Percentiles rank a stretch among this genome's conserved stretches.
phyloP scores from a whole-genome alignment of 92 coral and sea anemone genomes.

The Paragorgia papillata region DNA sequence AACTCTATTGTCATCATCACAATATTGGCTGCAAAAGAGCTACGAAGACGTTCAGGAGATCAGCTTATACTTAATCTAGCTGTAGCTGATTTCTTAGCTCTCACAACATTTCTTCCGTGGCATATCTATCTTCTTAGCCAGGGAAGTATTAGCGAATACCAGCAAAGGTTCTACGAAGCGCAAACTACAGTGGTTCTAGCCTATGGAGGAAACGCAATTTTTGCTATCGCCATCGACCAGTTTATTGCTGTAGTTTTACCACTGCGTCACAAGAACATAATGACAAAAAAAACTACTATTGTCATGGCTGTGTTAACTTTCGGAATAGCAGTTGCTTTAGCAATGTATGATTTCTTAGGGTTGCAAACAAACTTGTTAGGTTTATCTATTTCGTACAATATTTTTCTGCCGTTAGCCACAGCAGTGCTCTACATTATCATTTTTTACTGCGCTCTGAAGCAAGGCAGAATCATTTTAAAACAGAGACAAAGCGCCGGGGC shows the following conservation, averaged over 20 bases:
- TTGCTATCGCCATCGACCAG: neutral
- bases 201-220: neutral
- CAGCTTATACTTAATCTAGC: neutral
- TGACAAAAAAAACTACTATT: neutral
- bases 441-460: conserved; percentile 5
- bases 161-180: neutral
- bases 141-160: neutral
- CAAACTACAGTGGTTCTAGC: neutral
- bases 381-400: neutral
- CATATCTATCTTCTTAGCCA: neutral
- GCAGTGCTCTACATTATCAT: conserved; percentile 14
- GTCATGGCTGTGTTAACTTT: neutral
- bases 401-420: neutral
- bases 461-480: neutral
- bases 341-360: no score
- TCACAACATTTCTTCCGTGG: neutral
- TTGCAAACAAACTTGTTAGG: neutral
- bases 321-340: neutral
- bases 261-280: neutral
- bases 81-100: neutral
- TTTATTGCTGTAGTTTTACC: conserved; percentile 18
- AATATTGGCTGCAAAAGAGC: neutral
- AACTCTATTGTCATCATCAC: neutral
- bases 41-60: neutral
- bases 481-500: neutral